Base-by-base conservation (phyloP, 2,888 invertebrate genomes). In the Gortyna flavago region DNA sequence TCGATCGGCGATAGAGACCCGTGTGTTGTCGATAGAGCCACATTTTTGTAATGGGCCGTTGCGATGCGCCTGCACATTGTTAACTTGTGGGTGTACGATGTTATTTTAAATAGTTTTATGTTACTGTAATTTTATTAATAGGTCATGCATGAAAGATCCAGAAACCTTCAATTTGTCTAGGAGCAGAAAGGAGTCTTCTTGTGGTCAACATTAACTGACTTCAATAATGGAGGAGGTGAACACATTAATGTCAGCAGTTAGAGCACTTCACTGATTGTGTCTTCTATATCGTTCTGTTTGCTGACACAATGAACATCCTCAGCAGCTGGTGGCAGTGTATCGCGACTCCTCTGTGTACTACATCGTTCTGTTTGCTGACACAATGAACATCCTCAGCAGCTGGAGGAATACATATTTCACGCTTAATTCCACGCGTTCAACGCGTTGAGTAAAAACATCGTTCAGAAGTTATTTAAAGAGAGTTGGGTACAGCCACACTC, bases 371-470 rank as follows among this genome's bases (percentile, higher is more conserved):
- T 67, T 16, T 21, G 9, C 41, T 71, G 51, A n/a, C 38, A 25
- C 35, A 35, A 69, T 62, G 16, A 38, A 21, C 69, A 61, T 70
- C 41, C 65, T 62, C 76, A 66, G 76, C 69, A 79, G 79, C 74
- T 65, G 77, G 65, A n/a, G 29, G 62, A 67, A 74, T 71, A 72
- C 72, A 87, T 88, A 87, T 81, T 75, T 85, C 67, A 83, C 68
- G 64, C 57, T 79, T 82, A 83, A 85, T 73, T 77, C 80, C 16
- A 21, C 25, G 72, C 69, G 84, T 77, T 86, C 80, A 9, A 18
- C 21, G 72, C 72, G 87, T 79, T 85, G 85, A 88, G 87, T 79
- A 77, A 75, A 79, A 86, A 67, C 78, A 69, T 69, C 80, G 66
- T 67, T 65, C 21, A 57, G 7, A n/a, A 32, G 65, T 75, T 85